A percentile compares a stretch with the other conserved stretches of the same genome.
Evolutionary conservation across 2,113 vertebrate genomes (phyloP).

Genomic region (Cichladusa arquata): DNA sequence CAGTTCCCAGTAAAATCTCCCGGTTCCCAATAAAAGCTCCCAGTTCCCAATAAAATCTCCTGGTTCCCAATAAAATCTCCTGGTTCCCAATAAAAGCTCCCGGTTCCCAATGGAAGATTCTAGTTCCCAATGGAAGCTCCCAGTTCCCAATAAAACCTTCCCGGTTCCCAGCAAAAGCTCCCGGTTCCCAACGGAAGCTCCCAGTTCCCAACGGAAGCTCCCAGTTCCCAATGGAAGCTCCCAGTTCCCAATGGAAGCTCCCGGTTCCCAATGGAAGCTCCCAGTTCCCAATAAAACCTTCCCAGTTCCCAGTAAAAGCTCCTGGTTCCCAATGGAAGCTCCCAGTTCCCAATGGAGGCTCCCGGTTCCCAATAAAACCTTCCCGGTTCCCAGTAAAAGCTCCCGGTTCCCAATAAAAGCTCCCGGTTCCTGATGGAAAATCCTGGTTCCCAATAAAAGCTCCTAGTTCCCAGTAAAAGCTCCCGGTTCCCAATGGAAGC

Average conservation of each 20-base stretch:
- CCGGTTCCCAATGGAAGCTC: constrained; percentile 6
- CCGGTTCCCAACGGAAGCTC: not conserved
- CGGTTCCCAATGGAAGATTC: rapidly evolving
- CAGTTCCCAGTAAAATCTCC: not conserved
- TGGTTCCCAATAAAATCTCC: too few relatives aligned
- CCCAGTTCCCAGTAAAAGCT: constrained; percentile 13
- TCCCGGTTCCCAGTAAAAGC: not conserved
- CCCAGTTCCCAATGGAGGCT: rapidly evolving
- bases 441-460: not conserved
- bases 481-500: too few relatives aligned
- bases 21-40: not conserved
- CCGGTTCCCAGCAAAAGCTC: not conserved
- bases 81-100: not conserved
- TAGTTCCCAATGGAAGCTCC: not conserved
- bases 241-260: not conserved
- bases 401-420: constrained; percentile 31
- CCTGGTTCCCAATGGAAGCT: not conserved
- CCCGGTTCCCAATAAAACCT: rapidly evolving
- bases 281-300: not conserved
- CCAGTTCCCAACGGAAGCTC: rapidly evolving
- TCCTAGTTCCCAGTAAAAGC: too few relatives aligned
- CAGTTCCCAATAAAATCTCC: too few relatives aligned
- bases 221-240: not conserved
- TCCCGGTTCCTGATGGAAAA: not conserved
- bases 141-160: too few relatives aligned